These are phyloP conservation scores for Phalacrocorax brasilianus DNA, from an alignment of 2,113 vertebrate species.

Conservation along the genomic window DNA sequence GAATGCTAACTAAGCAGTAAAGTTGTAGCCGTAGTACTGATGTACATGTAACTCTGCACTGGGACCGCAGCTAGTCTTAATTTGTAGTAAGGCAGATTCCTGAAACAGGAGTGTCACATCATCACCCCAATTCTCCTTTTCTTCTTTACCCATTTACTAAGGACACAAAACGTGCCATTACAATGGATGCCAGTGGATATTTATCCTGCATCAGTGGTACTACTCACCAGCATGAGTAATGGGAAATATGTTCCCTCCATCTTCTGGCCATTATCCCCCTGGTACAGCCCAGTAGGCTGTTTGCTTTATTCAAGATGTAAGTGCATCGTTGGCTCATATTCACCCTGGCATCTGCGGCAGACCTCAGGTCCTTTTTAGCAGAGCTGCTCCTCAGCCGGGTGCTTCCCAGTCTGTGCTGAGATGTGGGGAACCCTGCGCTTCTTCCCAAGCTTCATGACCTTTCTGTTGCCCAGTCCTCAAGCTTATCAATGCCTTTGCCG, in stretches of 20 bases:
- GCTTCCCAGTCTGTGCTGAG: background rate
- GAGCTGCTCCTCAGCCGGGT: background rate
- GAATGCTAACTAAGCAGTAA: background rate
- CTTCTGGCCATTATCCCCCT: background rate
- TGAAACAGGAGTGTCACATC: background rate
- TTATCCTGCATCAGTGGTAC: background rate
- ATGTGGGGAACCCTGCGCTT: background rate
- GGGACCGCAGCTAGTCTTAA: background rate
- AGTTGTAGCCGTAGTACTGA: background rate
- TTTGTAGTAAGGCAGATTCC: background rate
- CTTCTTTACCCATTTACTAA: background rate
- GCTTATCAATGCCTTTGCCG: background rate
- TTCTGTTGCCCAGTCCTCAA: background rate
- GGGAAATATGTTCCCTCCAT: background rate
- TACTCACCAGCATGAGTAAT: background rate
- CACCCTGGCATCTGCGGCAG: background rate
- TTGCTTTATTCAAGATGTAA: background rate
- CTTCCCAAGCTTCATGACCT: background rate
- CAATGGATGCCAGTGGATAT: background rate
- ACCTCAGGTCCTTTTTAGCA: background rate
- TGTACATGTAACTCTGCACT: accelerated
- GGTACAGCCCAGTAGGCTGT: background rate
- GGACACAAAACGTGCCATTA: background rate
- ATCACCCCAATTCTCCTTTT: background rate
- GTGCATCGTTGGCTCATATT: background rate